These are phyloP conservation scores for Pangasius sanitwongsei DNA, from an alignment of 2,797 vertebrate genomes.

Conservation along the genomic window DNA sequence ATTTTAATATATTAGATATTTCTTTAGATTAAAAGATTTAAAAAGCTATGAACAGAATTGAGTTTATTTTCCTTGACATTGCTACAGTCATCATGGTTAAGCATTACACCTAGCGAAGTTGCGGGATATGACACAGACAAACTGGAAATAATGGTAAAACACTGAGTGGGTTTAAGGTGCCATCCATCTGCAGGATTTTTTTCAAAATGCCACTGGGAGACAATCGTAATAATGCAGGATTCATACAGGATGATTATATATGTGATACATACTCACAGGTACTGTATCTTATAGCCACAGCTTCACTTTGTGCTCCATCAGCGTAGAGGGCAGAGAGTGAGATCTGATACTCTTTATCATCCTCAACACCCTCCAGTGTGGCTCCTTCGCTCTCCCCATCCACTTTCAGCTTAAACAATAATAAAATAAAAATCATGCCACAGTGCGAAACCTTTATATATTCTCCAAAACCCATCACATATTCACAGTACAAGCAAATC, in stretches of 20 bases:
- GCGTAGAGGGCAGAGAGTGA: conserved; percentile 89
- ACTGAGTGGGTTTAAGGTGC: not conserved
- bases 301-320: conserved; percentile 88
- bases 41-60: not conserved
- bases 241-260: not conserved
- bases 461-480: not conserved
- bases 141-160: not conserved
- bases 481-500: not conserved
- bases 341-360: conserved; percentile 87
- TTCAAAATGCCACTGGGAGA: not conserved
- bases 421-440: not conserved
- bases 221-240: not conserved
- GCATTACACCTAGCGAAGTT: not conserved
- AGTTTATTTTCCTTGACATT: not conserved
- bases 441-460: not conserved
- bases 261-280: conserved; percentile 80
- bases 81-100: not conserved
- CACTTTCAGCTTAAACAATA: conserved; percentile 77
- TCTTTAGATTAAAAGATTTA: not conserved
- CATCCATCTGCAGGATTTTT: not conserved
- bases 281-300: conserved; percentile 83
- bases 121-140: not conserved
- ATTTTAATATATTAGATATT: not conserved
- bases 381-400: conserved; percentile 78
- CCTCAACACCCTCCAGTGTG: conserved; percentile 81